These are phyloP conservation scores for Indicator indicator DNA, from an alignment of 2,113 vertebrate species.

Conservation along the genomic window DNA sequence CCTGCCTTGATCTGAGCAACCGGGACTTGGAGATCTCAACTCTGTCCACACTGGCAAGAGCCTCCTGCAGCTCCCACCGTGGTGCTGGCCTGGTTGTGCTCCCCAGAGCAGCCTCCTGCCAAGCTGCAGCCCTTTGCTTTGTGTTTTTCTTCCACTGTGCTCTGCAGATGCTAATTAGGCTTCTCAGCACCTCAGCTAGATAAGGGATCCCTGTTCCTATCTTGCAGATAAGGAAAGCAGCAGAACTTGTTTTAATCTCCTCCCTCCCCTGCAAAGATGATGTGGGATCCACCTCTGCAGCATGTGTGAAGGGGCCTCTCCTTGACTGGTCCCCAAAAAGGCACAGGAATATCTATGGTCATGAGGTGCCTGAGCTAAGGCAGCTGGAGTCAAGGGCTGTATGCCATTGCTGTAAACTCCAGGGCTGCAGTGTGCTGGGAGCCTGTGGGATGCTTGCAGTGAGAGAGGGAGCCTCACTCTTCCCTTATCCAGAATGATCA, in stretches of 20 bases:
- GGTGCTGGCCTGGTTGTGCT: neutral
- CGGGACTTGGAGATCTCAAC: neutral
- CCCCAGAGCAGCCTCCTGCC: neutral
- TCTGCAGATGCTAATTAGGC: conserved; percentile 64
- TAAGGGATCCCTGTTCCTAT: conserved; percentile 41
- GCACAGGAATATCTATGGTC: neutral
- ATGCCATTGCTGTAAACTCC: accelerated
- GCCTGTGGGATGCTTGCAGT: neutral
- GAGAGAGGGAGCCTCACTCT: neutral
- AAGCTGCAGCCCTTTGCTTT: neutral
- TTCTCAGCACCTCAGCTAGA: conserved; percentile 25
- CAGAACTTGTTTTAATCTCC: conserved; percentile 54
- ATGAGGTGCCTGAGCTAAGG: neutral
- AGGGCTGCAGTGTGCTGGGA: neutral
- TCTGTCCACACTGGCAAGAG: accelerated
- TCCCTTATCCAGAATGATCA: accelerated
- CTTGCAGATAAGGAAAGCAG: conserved; percentile 40
- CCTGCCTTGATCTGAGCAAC: neutral
- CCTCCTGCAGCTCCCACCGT: accelerated
- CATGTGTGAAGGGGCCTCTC: neutral
- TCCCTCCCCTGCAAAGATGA: neutral
- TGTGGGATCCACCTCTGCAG: neutral
- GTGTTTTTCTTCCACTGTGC: neutral
- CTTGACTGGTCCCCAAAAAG: neutral
- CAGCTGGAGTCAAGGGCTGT: neutral